Conservation (phyloP, 2,888 invertebrate genomes). For the Platycheirus rosarum region DNA sequence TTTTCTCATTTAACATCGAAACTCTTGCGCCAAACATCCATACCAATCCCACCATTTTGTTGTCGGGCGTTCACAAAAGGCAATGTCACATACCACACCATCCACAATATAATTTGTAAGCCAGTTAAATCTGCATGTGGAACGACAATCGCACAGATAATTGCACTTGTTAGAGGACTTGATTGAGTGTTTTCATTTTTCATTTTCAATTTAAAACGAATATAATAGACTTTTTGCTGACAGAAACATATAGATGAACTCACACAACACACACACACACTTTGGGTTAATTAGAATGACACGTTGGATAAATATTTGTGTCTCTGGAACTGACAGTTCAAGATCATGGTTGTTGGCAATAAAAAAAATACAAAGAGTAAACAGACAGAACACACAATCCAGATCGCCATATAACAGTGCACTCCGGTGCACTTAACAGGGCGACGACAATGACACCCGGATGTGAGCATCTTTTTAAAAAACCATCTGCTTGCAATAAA, state of each 20-base stretch:
- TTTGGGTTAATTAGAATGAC: conserved; percentile 57
- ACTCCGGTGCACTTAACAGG: conserved; percentile 20
- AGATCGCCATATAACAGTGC: conserved; percentile 3
- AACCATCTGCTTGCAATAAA: conserved; percentile 48
- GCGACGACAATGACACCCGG: conserved; percentile 57
- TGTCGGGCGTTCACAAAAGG: conserved; percentile 2
- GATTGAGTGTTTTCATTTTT: conserved; percentile 36
- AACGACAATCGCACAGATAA: conserved; percentile 21
- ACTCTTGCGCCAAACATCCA: conserved; percentile 6
- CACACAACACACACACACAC: conserved; percentile 5
- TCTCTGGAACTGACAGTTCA: conserved; percentile 50
- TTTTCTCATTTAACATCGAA: conserved; percentile 27
- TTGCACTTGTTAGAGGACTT: conserved; percentile 57
- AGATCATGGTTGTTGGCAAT: conserved; percentile 47
- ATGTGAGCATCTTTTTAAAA: conserved; percentile 50
- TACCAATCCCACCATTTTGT: not conserved
- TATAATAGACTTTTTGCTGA: conserved; percentile 40
- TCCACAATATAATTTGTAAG: conserved; percentile 18
- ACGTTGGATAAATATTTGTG: conserved; percentile 21
- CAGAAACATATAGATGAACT: conserved; percentile 54
- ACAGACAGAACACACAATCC: not conserved
- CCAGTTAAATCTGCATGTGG: conserved; percentile 36
- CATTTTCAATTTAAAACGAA: conserved; percentile 3
- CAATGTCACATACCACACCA: conserved; percentile 38
- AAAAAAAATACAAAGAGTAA: not conserved